Base-by-base conservation (phyloP, 1,140 invertebrate species). In the Camponotus pennsylvanicus region DNA sequence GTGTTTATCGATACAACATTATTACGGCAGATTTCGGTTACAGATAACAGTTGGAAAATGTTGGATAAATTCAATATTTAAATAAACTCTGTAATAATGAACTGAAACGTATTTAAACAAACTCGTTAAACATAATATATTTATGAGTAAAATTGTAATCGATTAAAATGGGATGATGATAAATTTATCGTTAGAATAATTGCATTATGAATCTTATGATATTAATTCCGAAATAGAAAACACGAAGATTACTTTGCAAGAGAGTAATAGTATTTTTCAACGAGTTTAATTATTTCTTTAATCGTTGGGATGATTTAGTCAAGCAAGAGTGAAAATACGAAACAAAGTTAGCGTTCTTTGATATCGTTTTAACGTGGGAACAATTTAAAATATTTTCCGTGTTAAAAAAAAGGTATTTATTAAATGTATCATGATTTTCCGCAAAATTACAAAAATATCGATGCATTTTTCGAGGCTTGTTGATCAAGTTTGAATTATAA, bases 211-310 rank as follows among this genome's bases (percentile, higher is more conserved):
- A 42, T 9, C 40, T 79, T 27, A 27, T 9, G 15, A 13, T 45
- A 45, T 69, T 52, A 11, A 32, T 70, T 70, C 2, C 11, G 13
- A 27, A 45, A 27, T 21, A 69, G 13, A 55, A 7, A 27, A 69
- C 21, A 69, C 21, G 61, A 69, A 27, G 8, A 52, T 27, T 69
- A 69, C 52, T 27, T 9, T 11, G 18, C 15, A 40, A 45, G 18
- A 45, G 27, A 42, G 21, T 13, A 61, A 27, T 32, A 15, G 42
- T 63, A 49, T 78, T 64, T 34, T 61, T 21, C 18, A 45, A 64
- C 61, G 40, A 78, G 49, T 78, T 34, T 18, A 64, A 78, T 78
- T 78, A 64, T 57, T 27, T 71, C 45, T 71, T 71, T 52, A 71
- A 75, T 75, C 52, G 9, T 77, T 21, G n/a, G 59, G 57, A 45